A percentile compares a stretch with the other conserved stretches of the same genome.
Evolutionary conservation across 2,113 vertebrate species (phyloP).

Genomic region (Aphyosemion australe): DNA sequence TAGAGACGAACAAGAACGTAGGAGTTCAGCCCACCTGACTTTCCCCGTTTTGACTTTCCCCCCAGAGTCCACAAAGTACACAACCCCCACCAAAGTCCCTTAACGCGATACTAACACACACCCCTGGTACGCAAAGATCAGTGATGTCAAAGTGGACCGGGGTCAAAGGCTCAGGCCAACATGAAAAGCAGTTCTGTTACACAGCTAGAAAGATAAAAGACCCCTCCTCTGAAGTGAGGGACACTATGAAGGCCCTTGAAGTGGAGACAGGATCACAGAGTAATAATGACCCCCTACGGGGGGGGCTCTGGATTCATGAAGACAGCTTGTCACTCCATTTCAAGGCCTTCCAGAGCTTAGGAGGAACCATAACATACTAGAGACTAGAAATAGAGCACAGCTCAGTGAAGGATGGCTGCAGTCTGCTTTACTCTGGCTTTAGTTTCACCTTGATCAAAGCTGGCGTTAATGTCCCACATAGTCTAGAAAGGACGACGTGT

Average conservation of each 20-base stretch:
- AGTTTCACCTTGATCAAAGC: conserved; percentile 52
- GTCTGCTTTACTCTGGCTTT: background rate
- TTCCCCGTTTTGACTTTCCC: conserved; percentile 38
- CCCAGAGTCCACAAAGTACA: conserved; percentile 22
- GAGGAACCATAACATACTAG: conserved; percentile 52
- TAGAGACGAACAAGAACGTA: conserved; percentile 43
- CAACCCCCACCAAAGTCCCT: background rate
- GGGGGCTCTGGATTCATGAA: conserved; percentile 75
- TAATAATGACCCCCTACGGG: conserved; percentile 63
- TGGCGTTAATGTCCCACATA: background rate
- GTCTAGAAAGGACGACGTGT: too few species aligned
- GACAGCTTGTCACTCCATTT: conserved; percentile 79
- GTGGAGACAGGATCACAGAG: conserved; percentile 54
- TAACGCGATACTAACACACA: conserved; percentile 3
- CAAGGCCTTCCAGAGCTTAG: conserved; percentile 62
- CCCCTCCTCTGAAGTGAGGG: conserved; percentile 48
- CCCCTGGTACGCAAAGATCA: conserved; percentile 19
- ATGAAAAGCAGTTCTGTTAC: conserved; percentile 23
- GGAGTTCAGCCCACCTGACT: conserved; percentile 64
- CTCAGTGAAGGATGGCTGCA: conserved; percentile 40
- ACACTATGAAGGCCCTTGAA: conserved; percentile 34
- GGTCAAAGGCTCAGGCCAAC: conserved; percentile 1
- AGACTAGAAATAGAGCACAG: conserved; percentile 71
- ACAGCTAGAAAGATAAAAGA: conserved; percentile 10
- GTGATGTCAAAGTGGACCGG: conserved; percentile 27